phyloP scores from a whole-genome alignment of 2,113 vertebrate genomes.

The Carollia perspicillata region DNA sequence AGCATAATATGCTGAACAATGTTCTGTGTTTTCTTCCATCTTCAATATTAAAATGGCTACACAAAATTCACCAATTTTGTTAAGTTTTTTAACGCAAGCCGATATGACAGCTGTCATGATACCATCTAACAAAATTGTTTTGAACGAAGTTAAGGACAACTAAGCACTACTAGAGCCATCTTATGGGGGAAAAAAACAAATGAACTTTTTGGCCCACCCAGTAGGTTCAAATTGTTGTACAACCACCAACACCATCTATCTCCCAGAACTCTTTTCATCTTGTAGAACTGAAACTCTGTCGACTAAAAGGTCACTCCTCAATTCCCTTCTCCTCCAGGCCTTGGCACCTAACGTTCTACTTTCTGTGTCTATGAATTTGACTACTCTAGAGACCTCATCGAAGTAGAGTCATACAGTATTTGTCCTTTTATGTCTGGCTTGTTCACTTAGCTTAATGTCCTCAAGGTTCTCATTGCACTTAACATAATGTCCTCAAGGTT shows the following conservation, averaged over 20 bases:
- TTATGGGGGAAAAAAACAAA: too few relatives aligned
- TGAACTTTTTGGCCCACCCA: too few relatives aligned
- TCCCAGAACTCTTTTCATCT: background rate
- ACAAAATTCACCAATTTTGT: too few relatives aligned
- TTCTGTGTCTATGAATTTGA: background rate
- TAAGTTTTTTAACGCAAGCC: too few relatives aligned
- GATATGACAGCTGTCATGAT: too few relatives aligned
- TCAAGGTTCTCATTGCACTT: background rate
- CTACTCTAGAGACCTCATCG: background rate
- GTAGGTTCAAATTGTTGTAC: background rate
- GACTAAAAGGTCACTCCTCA: background rate
- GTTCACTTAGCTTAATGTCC: background rate
- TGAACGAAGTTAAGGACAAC: too few relatives aligned
- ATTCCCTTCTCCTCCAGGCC: background rate
- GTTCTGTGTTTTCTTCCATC: too few relatives aligned
- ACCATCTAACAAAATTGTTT: too few relatives aligned
- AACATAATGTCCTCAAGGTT: background rate
- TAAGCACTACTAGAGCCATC: too few relatives aligned
- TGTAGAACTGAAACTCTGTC: background rate
- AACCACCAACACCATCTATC: background rate
- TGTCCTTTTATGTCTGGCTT: background rate
- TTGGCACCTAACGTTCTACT: background rate
- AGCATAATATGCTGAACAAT: too few relatives aligned
- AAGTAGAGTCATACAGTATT: background rate
- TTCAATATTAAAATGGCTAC: too few relatives aligned